Conservation (phyloP, 2,888 invertebrate species). For the Drosophila tanythrix region DNA sequence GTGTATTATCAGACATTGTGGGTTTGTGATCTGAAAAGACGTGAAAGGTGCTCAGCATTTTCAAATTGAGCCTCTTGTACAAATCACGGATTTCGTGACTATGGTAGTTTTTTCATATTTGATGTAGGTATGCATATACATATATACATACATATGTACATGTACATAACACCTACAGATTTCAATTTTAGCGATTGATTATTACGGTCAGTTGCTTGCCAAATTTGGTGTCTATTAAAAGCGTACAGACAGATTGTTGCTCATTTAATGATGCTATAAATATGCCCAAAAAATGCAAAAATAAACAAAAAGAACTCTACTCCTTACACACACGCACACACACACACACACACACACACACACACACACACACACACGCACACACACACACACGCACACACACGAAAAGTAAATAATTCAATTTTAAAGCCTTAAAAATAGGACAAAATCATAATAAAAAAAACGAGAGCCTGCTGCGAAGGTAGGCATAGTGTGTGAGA, state of each 20-base stretch:
- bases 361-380: neutral
- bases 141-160: neutral
- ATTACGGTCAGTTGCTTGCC: slow-evolving; percentile 53
- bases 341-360: slow-evolving; percentile 17
- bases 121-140: slow-evolving; percentile 8
- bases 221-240: slow-evolving; percentile 73
- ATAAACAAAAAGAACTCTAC: neutral
- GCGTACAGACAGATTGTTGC: slow-evolving; percentile 50
- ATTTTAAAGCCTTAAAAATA: slow-evolving; percentile 72
- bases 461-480: slow-evolving; percentile 10
- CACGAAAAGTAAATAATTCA: slow-evolving; percentile 50
- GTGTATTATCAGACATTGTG: neutral
- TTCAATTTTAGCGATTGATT: slow-evolving; percentile 20
- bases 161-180: slow-evolving; percentile 20
- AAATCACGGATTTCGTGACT: slow-evolving; percentile 44
- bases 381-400: slow-evolving; percentile 5
- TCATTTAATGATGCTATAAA: slow-evolving; percentile 49
- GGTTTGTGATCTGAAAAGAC: neutral
- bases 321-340: slow-evolving; percentile 7
- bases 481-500: neutral
- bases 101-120: slow-evolving; percentile 23
- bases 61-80: slow-evolving; percentile 14
- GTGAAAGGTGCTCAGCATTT: slow-evolving; percentile 6
- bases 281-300: slow-evolving; percentile 27
- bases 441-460: slow-evolving; percentile 64